These are phyloP conservation scores for Megathymus violae DNA, from an alignment of 1,140 invertebrate genomes.

Conservation along the genomic window DNA sequence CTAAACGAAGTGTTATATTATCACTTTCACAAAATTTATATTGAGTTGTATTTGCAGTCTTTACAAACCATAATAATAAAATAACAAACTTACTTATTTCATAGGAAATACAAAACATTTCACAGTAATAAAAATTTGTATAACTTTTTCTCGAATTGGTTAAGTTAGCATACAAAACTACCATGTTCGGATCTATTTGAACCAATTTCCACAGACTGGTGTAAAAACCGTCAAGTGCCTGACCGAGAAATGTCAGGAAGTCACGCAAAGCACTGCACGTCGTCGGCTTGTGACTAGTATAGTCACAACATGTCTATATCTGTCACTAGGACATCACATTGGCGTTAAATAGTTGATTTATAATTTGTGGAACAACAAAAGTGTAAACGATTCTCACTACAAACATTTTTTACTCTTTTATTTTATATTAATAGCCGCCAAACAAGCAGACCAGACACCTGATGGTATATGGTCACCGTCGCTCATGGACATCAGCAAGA, in stretches of 20 bases:
- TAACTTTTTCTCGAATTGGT: neutral
- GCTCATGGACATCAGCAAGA: too few species aligned
- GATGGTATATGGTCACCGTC: too few species aligned
- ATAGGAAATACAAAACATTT: neutral
- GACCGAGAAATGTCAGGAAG: slow-evolving; percentile 46
- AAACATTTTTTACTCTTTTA: neutral
- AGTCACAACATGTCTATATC: slow-evolving; percentile 42
- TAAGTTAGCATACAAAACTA: slow-evolving; percentile 22
- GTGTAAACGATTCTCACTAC: neutral
- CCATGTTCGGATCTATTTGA: slow-evolving; percentile 6
- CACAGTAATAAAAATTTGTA: neutral
- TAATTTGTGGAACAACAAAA: slow-evolving; percentile 50
- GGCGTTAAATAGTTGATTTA: slow-evolving; percentile 56
- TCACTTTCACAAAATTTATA: neutral
- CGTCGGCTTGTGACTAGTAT: slow-evolving; percentile 2
- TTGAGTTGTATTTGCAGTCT: neutral
- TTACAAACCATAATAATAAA: neutral
- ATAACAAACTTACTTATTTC: too few species aligned
- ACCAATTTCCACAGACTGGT: neutral
- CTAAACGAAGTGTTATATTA: neutral
- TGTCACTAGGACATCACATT: slow-evolving; percentile 45
- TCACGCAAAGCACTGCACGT: slow-evolving; percentile 24
- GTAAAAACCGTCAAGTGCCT: slow-evolving; percentile 17
- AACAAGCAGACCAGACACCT: too few species aligned
- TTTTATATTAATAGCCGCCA: too few species aligned